phyloP scores from a whole-genome alignment of 2,113 vertebrate species.

The Cyanoderma ruficeps region DNA sequence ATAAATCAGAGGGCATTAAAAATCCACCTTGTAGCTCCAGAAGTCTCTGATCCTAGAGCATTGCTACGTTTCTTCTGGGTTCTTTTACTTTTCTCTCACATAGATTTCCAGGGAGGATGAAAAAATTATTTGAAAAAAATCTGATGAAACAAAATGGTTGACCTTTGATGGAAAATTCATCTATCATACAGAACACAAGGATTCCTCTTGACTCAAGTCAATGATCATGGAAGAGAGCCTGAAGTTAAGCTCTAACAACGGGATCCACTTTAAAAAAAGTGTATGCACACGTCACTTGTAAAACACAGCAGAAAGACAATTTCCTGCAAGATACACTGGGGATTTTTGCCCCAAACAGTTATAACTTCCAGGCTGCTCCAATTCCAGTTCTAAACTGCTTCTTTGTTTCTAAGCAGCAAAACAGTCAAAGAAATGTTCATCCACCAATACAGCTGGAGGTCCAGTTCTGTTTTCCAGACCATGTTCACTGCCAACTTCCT shows the following conservation, averaged over 20 bases:
- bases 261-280: background rate
- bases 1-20: background rate
- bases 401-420: background rate
- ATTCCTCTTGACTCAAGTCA: background rate
- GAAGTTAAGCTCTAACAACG: background rate
- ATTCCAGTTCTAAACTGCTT: background rate
- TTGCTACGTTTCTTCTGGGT: background rate
- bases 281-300: background rate
- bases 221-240: background rate
- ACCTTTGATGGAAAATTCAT: background rate
- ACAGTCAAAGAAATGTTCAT: background rate
- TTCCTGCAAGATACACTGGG: background rate
- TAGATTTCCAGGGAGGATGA: background rate
- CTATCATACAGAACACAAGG: background rate
- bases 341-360: background rate
- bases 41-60: background rate
- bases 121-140: background rate
- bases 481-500: background rate
- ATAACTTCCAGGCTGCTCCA: background rate
- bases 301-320: background rate
- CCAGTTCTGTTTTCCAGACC: background rate
- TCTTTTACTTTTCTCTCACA: background rate
- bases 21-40: background rate
- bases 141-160: background rate
- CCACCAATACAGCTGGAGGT: background rate